Base-by-base conservation (phyloP, 2,797 vertebrate species). In the Ficedula albicollis region DNA sequence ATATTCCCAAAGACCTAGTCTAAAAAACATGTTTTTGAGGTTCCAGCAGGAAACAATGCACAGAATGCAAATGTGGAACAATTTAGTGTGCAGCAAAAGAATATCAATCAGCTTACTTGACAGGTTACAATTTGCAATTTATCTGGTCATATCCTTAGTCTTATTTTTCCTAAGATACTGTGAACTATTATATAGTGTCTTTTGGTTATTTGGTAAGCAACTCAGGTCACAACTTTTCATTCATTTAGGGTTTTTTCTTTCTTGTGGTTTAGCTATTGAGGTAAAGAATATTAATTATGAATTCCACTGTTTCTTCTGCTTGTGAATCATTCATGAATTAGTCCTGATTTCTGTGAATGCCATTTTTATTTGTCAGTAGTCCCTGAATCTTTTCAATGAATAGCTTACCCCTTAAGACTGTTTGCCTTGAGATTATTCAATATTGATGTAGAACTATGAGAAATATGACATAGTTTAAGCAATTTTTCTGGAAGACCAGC, bases 241-340 rank as follows among this genome's bases (percentile, higher is more conserved):
- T 77, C 39, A 66, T 56, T 49, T 55, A 60, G 19, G n/a, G 7
- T 58, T 74, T 2, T 73, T 48, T 84, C 36, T 81, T 58, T 48
- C 73, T 81, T 75, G 27, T 52, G 19, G 36, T 64, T 84, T 36
- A 89, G 78, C 56, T 78, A 49, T 4, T 83, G 67, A 89, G 82
- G 58, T 55, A 78, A 80, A 92, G 55, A 95, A 73, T 89, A 95
- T 84, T 93, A 90, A 91, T 92, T 91, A 82, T 85, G 52, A 75
- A 94, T 93, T 95, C 67, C 3, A 0, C 27, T 84, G 36, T 87
- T 92, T 86, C 48, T 90, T 93, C 76, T 94, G 21, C 80, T 87
- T 90, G 39, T 96, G 90, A 94, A 92, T 91, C 84, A 91, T 87
- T 87, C 69, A 90, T 93, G 58, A 92, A 92, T 89, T 75, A 78